Evolutionary conservation across 2,113 vertebrate species (phyloP).

Genomic region (Nanger granti): DNA sequence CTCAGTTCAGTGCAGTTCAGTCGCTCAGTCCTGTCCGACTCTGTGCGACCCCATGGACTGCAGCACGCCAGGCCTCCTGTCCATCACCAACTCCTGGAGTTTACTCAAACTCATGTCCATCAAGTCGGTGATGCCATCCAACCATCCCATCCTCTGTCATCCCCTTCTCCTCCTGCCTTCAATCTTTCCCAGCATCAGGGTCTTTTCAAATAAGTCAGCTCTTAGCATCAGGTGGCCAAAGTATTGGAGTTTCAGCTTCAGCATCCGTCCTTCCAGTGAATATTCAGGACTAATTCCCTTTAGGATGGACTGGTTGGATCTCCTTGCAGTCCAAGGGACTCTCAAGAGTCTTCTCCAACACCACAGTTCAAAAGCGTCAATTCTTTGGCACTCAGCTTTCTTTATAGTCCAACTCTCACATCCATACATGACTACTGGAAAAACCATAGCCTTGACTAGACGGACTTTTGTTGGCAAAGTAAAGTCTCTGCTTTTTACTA

Average conservation of each 20-base stretch:
- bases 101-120: background rate
- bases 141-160: background rate
- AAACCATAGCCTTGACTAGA: background rate
- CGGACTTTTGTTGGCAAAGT: background rate
- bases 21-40: accelerated
- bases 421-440: background rate
- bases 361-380: background rate
- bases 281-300: background rate
- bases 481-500: background rate
- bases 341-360: background rate
- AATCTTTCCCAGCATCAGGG: background rate
- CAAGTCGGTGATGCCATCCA: background rate
- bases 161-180: background rate
- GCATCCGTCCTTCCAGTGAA: background rate
- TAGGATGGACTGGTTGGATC: background rate
- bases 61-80: background rate
- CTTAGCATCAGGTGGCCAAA: background rate
- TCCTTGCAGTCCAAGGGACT: background rate
- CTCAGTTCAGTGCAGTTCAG: background rate
- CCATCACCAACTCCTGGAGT: background rate
- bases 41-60: background rate
- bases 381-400: background rate
- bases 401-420: background rate
- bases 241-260: background rate
- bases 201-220: background rate